Evolutionary conservation across 2,888 invertebrate genomes (phyloP).

Genomic region (Cheilosia urbana): DNA sequence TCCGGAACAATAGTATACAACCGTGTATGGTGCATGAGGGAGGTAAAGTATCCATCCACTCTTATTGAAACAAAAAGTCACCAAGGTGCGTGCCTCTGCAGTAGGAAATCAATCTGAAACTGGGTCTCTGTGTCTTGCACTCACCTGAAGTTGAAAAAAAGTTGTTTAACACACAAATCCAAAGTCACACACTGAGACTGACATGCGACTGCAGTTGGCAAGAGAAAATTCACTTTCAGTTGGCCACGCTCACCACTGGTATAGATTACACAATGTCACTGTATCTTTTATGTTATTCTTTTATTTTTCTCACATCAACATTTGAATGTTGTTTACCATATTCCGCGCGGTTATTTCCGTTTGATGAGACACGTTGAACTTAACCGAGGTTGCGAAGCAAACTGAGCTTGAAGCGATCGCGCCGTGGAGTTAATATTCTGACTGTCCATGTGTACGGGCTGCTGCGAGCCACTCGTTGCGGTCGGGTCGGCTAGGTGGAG

Average conservation of each 20-base stretch:
- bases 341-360: conserved; percentile 30
- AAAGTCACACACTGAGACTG: background rate
- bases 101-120: conserved; percentile 43
- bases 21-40: background rate
- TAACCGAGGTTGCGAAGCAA: conserved; percentile 59
- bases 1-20: conserved; percentile 12
- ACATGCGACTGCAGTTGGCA: conserved; percentile 18
- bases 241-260: conserved; percentile 15
- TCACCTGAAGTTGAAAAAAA: conserved; percentile 31
- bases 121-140: conserved; percentile 32
- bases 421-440: conserved; percentile 65
- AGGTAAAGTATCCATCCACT: no score
- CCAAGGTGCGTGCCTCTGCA: conserved; percentile 36
- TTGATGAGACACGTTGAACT: conserved; percentile 40
- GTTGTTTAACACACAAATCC: conserved; percentile 17
- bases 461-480: background rate
- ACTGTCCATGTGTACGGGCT: background rate
- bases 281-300: conserved; percentile 11
- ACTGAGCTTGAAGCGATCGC: conserved; percentile 63
- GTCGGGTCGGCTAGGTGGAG: conserved; percentile 36
- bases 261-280: conserved; percentile 55
- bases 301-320: conserved; percentile 35
- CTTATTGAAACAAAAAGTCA: conserved; percentile 12
- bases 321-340: conserved; percentile 44
- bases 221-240: conserved; percentile 53